These are phyloP conservation scores for Alectura lathami DNA, from an alignment of 2,113 vertebrate species.

Conservation along the genomic window DNA sequence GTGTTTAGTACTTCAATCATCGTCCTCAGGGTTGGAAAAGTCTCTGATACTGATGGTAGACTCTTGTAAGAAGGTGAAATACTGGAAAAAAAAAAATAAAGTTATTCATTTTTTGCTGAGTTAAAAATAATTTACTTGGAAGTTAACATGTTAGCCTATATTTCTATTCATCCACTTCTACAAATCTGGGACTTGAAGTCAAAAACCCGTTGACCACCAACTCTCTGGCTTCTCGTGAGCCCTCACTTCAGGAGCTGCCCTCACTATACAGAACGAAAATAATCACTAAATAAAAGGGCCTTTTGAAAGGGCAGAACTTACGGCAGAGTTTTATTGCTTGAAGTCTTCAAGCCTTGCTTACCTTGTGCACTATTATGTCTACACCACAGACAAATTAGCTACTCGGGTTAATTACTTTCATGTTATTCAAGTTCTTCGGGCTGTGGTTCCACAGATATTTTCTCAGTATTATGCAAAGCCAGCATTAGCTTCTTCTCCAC, in stretches of 20 bases:
- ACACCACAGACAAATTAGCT: not conserved
- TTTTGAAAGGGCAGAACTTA: not conserved
- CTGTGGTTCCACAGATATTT: not conserved
- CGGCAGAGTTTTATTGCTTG: not conserved
- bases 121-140: not conserved
- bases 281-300: not conserved
- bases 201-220: not conserved
- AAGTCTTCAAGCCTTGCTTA: not conserved
- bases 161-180: not conserved
- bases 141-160: not conserved
- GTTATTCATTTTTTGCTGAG: not conserved
- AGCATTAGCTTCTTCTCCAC: not conserved
- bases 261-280: not conserved
- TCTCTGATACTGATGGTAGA: constrained; percentile 91
- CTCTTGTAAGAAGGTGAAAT: constrained; percentile 91
- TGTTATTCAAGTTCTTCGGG: not conserved
- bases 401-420: not conserved
- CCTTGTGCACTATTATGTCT: not conserved
- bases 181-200: not conserved
- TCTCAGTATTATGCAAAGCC: not conserved
- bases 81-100: constrained; percentile 68
- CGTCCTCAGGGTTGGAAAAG: constrained; percentile 88
- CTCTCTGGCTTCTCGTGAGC: not conserved
- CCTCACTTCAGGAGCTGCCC: not conserved
- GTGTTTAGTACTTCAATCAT: constrained; percentile 97